Base-by-base conservation (phyloP, 2,113 vertebrate species). In the Miniopterus natalensis region DNA sequence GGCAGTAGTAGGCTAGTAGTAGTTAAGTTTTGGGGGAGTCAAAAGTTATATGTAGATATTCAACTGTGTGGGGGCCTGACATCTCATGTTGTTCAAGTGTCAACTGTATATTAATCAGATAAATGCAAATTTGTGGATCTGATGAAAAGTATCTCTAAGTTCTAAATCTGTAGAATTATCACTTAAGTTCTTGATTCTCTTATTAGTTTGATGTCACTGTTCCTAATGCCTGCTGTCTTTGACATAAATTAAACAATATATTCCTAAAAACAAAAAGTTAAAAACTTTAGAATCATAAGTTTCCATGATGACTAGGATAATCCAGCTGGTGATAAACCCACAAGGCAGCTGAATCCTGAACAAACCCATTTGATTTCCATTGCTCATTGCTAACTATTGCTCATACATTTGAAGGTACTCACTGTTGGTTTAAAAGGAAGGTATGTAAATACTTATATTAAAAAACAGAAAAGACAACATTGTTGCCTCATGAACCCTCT, bases 71-170 rank as follows among this genome's bases (percentile, higher is more conserved):
- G 8, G 73, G 17, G 23, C 51, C 29, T 36, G 0, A 20, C 9
- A 10, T 51, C 47, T 8, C 8, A 1, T 75, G 47, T 31, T 75
- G 45, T 47, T 75, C 73, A 31, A 29, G 27, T 75, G 29, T 75
- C 47, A 75, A 31, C 47, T 75, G 45, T 75, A 57, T 95, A 36
- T 92, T 89, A 61, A 68, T 83, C 66, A 95, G 55, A 79, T 68
- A n/a, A 95, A 89, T 68, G 27, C 45, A 84, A 61, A 92, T 93
- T 86, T 93, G 15, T 89, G 45, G 61, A 68, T 91, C 68, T 95
- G 49, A 6, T 73, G 3, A 92, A 83, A 89, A 81, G 47, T 15
- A 13, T 87, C 9, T 84, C 21, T 65, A 85, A 40, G 51, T 84
- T 63, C 51, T 87, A 70, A 95, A 95, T 87, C 66, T 80, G 29